Conservation (phyloP, 1,140 invertebrate genomes). For the Meteorus sp. region DNA sequence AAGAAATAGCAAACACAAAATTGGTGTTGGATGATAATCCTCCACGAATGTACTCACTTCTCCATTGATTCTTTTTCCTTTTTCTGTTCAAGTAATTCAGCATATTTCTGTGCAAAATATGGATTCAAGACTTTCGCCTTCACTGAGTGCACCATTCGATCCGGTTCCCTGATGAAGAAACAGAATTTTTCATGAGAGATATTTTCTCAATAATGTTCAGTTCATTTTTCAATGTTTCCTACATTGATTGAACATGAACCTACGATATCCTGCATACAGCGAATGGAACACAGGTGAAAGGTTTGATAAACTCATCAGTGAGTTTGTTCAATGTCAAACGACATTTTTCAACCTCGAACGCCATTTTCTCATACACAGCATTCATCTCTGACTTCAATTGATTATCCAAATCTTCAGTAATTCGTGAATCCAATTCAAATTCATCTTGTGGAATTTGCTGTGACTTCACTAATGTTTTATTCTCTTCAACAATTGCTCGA, state of each 20-base stretch:
- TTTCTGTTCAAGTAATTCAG: constrained; percentile 61
- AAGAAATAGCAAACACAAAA: no score
- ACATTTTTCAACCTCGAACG: constrained; percentile 71
- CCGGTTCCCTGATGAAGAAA: constrained; percentile 41
- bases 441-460: constrained; percentile 63
- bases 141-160: constrained; percentile 62
- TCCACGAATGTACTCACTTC: constrained; percentile 22
- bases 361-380: constrained; percentile 63
- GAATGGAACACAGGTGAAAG: constrained; percentile 68
- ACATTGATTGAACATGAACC: constrained; percentile 21
- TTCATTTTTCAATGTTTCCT: constrained; percentile 16
- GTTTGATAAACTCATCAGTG: constrained; percentile 68
- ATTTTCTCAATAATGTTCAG: no score
- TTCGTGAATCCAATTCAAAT: constrained; percentile 66
- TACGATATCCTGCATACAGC: constrained; percentile 61
- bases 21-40: no score
- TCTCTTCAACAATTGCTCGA: constrained; percentile 52
- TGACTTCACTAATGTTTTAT: constrained; percentile 62
- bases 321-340: constrained; percentile 72
- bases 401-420: constrained; percentile 64
- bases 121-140: constrained; percentile 64
- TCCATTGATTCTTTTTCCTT: constrained; percentile 27
- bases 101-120: constrained; percentile 62
- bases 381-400: constrained; percentile 64
- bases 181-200: neutral